Base-by-base conservation (phyloP, 64 coral and sea anemone genomes). In the Dendrophyllia cribrosa region DNA sequence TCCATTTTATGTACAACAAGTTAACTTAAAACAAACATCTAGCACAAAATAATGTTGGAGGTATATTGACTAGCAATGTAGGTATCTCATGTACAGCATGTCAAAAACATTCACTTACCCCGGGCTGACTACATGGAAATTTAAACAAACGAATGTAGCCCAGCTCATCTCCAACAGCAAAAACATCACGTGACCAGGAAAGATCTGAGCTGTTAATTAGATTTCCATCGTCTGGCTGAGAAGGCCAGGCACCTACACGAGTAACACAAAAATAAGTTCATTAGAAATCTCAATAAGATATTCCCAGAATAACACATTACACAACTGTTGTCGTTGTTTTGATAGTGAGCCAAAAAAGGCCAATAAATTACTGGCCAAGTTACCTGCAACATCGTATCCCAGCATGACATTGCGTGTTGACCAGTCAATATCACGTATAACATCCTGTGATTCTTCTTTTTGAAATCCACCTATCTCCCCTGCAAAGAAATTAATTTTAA, bases 391-490 rank as follows among this genome's bases (percentile, higher is more conserved):
- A 71, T 97, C 95, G 26, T 91, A 97, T 16, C 95, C 95, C 44
- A 97, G 77, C 69, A 97, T 92, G 19, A 97, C 92, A 68, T 94
- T 97, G 13, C 95, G 88, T 49, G 95, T 97, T 7, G 86, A 86
- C 95, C 95, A 97, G 34, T 91, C 95, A 66, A 93, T 94, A 62
- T 97, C 95, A 22, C 95, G 92, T 70, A 97, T 97, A n/a, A 97
- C 58, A 25, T 97, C 87, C 49, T 94, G 88, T 46, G 92, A 94
- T 52, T 97, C 92, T 66, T 97, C 95, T 79, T 88, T 86, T 63
- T 91, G 87, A 91, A 97, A 97, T 53, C 58, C 88, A 69, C 95
- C 95, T 65, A 97, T 94, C 72, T 97, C 95, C 95, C 95, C 95
- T 97, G 73, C 6, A 70, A 86, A 77, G 10, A 61, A 56, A 55